Conservation (phyloP, 2,888 invertebrate genomes). For the Oscheius onirici region DNA sequence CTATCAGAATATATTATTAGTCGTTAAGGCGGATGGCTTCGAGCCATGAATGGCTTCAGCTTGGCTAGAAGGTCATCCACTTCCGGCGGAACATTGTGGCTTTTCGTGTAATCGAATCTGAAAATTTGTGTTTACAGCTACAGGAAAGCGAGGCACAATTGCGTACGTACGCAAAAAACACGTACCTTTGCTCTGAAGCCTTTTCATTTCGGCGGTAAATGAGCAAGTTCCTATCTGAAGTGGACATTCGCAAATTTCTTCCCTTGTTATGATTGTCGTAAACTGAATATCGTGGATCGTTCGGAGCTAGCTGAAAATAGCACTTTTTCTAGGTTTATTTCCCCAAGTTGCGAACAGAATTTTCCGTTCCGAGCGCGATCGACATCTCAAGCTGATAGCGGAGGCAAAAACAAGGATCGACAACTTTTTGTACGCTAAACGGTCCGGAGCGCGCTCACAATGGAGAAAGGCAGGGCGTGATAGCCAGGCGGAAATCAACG, state of each 20-base stretch:
- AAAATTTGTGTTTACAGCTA: neutral
- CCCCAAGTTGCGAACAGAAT: neutral
- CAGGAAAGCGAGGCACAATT: neutral
- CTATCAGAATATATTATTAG: neutral
- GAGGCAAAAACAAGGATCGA: conserved; percentile 21
- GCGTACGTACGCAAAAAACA: neutral
- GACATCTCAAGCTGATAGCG: conserved; percentile 12
- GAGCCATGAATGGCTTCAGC: neutral
- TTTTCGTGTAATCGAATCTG: conserved; percentile 5
- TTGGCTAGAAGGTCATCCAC: conserved; percentile 8
- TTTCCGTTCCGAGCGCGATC: conserved; percentile 12
- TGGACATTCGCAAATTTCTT: too few relatives aligned
- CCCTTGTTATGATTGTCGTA: too few relatives aligned
- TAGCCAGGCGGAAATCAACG: neutral
- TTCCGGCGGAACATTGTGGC: conserved; percentile 4
- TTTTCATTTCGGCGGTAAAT: conserved; percentile 15
- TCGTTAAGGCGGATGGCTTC: neutral
- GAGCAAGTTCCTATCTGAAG: neutral
- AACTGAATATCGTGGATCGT: too few relatives aligned
- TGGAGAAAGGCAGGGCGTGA: conserved; percentile 5
- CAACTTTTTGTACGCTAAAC: conserved; percentile 25
- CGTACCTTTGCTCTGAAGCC: neutral
- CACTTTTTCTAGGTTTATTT: neutral
- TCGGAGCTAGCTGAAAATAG: neutral
- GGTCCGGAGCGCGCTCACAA: conserved; percentile 23